Conservation (phyloP, 35 echinoderm and acorn worm species). For the Apostichopus californicus region DNA sequence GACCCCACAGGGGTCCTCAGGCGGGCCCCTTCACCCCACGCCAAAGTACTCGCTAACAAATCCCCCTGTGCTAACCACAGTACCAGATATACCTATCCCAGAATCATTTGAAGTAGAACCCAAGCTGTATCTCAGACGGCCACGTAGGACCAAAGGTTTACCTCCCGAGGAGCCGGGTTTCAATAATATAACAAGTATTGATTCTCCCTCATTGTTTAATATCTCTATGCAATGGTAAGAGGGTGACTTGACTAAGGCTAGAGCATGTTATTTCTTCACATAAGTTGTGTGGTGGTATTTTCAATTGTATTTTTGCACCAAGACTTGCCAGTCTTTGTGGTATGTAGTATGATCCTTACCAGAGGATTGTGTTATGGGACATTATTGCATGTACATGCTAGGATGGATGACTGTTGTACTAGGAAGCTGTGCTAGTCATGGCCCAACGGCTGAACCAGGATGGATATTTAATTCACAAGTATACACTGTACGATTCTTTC, state of each 20-base stretch:
- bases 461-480: too few relatives aligned
- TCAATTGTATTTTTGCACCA: background rate
- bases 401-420: too few relatives aligned
- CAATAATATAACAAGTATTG: background rate
- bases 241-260: background rate
- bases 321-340: background rate
- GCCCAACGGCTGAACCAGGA: too few relatives aligned
- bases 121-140: background rate
- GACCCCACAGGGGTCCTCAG: too few relatives aligned
- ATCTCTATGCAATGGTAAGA: conserved; percentile 31
- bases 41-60: too few relatives aligned
- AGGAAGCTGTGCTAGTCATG: too few relatives aligned
- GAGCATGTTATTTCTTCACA: background rate
- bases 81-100: background rate
- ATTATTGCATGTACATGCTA: too few relatives aligned
- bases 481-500: too few relatives aligned
- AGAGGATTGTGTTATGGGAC: too few relatives aligned
- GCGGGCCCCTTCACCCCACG: too few relatives aligned
- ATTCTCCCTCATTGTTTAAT: background rate
- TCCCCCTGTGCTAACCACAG: background rate
- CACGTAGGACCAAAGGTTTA: background rate
- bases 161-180: background rate
- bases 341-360: too few relatives aligned
- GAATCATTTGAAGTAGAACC: background rate
- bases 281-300: background rate